phyloP scores from a whole-genome alignment of 2,888 invertebrate species.

The Cephus pulcher region DNA sequence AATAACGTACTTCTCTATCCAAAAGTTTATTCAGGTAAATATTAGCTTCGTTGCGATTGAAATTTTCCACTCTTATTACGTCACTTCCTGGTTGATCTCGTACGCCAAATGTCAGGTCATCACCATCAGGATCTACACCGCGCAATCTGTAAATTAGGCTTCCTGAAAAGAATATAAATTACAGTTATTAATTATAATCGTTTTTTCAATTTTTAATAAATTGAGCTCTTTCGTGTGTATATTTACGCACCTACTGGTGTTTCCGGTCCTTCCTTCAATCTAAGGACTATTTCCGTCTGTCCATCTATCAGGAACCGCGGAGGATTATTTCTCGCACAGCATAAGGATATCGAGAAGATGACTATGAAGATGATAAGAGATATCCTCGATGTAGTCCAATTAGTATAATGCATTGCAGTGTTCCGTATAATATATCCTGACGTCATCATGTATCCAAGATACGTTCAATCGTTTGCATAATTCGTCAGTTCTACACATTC shows the following conservation, averaged over 20 bases:
- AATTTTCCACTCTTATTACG: conserved; percentile 85
- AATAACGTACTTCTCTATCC: conserved; percentile 82
- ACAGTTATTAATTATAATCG: neutral
- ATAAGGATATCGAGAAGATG: conserved; percentile 31
- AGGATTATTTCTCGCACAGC: conserved; percentile 76
- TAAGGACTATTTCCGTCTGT: conserved; percentile 90
- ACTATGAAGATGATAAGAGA: conserved; percentile 10
- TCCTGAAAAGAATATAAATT: conserved; percentile 70
- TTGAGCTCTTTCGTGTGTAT: neutral
- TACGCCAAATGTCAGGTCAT: conserved; percentile 84
- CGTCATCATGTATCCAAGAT: conserved; percentile 14
- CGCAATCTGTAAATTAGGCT: conserved; percentile 84
- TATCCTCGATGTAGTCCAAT: conserved; percentile 18
- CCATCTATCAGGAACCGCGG: conserved; percentile 90
- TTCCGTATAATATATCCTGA: neutral
- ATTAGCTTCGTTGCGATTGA: conserved; percentile 85
- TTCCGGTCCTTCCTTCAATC: conserved; percentile 88
- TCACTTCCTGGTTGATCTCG: conserved; percentile 84
- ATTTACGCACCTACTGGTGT: conserved; percentile 78
- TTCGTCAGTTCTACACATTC: neutral
- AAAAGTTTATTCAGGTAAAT: conserved; percentile 89
- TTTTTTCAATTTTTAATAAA: neutral
- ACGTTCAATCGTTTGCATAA: neutral
- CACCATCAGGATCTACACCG: conserved; percentile 89
- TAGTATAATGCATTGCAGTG: neutral